A percentile compares a stretch with the other conserved stretches of the same genome.
Evolutionary conservation across 2,797 vertebrate species (phyloP).

Genomic region (Manis crassicaudata): DNA sequence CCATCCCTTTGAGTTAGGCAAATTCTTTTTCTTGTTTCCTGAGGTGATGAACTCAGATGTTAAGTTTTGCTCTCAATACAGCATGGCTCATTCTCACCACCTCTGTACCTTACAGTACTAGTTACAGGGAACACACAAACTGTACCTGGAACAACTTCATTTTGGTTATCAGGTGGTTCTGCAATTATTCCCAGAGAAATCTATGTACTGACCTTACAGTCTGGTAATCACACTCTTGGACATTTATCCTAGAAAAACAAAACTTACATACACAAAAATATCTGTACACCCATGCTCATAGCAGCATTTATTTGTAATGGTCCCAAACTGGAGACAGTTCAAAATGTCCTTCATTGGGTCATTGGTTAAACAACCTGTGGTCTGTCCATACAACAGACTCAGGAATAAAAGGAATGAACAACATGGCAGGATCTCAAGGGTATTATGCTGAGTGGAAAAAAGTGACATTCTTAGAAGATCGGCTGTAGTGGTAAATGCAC

Average conservation of each 20-base stretch:
- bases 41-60: background rate
- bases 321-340: background rate
- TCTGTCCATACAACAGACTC: background rate
- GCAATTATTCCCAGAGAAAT: too few relatives aligned
- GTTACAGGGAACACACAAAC: background rate
- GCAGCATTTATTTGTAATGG: background rate
- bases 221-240: background rate
- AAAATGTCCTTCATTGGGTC: background rate
- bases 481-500: background rate
- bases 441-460: background rate
- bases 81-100: background rate
- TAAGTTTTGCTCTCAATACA: background rate
- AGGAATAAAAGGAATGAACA: too few relatives aligned
- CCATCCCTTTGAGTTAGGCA: too few relatives aligned
- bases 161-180: background rate
- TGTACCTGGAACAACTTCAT: background rate
- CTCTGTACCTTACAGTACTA: too few relatives aligned
- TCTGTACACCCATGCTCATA: too few relatives aligned
- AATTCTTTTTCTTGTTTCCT: background rate
- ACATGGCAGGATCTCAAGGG: background rate
- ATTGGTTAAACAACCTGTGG: rapidly evolving
- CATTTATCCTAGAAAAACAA: background rate
- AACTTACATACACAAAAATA: background rate
- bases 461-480: background rate
- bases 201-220: rapidly evolving